Evolutionary conservation across 1,140 invertebrate species (phyloP), one percentile per base, ranked within the genome.

Genomic region (Mesaphorura yosii): DNA sequence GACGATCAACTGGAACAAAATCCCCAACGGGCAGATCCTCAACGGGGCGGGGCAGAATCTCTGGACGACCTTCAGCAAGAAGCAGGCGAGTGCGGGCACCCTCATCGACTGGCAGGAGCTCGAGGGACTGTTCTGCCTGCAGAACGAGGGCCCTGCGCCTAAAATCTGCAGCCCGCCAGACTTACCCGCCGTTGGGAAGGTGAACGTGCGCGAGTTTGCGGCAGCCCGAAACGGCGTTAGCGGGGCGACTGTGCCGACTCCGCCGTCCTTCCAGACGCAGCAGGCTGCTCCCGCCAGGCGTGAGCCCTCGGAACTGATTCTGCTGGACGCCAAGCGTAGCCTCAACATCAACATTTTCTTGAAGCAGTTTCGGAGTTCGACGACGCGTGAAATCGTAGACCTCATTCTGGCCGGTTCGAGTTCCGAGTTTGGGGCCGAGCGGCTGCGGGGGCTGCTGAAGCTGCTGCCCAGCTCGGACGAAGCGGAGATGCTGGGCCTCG

Each of bases 291-390:
- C n/a, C n/a, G n/a, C n/a, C n/a, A n/a, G n/a, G n/a, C n/a, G n/a
- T n/a, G n/a, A n/a, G n/a, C n/a, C n/a, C n/a, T n/a, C n/a, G n/a
- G n/a, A n/a, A n/a, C n/a, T 94, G 57, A 84, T 80, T 15, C 71
- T 95, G 34, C 69, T 95, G 34, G 89, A 93, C 69, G 86, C 88
- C n/a, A 97, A 96, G 70, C 72, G 91, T 59, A 96, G 90, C 68
- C 72, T 98, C 29, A 97, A 95, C 66, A 87, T 98, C 1, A 97
- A 96, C 69, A 97, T 98, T 58, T 97, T 97, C 70, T 74, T 98
- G n/a, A 96, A 95, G 70, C 92, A 97, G 71, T 96, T 96, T 68
- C 73, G 86, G 71, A 86, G 82, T 84, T 83, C 71, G 58, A 14
- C 85, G 41, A 89, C 92, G 66, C 83, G 89, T 62, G 86, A 94